Evolutionary conservation across 2,888 invertebrate genomes (phyloP), one percentile per base, ranked within the genome.

Genomic region (Nemotelus pantherinus): DNA sequence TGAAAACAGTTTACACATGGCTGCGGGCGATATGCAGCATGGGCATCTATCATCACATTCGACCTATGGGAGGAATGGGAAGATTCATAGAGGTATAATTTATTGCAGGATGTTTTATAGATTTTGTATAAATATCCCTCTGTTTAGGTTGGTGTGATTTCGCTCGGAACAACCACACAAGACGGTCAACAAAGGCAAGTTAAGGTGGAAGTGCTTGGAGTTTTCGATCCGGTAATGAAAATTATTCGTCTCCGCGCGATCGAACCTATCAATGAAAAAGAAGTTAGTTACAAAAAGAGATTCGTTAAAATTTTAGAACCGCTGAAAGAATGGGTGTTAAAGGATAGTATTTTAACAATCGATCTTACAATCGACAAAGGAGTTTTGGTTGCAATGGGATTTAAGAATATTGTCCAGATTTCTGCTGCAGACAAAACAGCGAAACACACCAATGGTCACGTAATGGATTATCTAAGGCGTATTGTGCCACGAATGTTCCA

Each of bases 401-500:
- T 94, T 83, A 90, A 90, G 81, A 91, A 92, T 77, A 93, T 96
- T 0, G 89, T 91, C 3, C 95, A 95, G 88, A 91, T 83, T 83
- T 89, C 83, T 50, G 85, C 83, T 79, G 85, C 83, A 3, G 87
- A 84, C 83, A 86, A 80, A 83, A 88, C 83, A 65, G 88, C 88
- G 43, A 88, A 89, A 81, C 90, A 91, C 80, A 91, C 91, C 72
- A 94, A 94, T 82, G 90, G 91, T 0, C 92, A 92, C 76, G 93
- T 96, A 5, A 96, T 96, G 96, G 95, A 95, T 83, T 96, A 96
- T 84, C 86, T 96, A 80, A 88, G 95, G 48, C 90, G 93, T 80
- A 94, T 95, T 76, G 95, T 96, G 2, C 96, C 96, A 0, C 90
- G 95, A 83, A 95, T 96, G 95, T 96, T 96, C 88, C 93, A 95